Base-by-base conservation (phyloP, 1,140 invertebrate species). In the Drosophila quadrilineata region DNA sequence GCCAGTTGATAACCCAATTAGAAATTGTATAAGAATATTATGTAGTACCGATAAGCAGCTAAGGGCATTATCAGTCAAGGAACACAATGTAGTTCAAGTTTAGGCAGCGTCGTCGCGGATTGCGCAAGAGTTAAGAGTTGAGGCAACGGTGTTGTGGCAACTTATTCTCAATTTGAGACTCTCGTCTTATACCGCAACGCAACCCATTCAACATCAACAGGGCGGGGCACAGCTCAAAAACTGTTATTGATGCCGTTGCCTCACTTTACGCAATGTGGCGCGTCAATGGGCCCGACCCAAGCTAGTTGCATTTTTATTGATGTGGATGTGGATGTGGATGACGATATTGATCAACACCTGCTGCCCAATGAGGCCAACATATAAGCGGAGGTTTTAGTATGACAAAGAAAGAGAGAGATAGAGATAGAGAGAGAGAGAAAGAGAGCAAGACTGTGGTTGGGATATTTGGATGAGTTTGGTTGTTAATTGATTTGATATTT, bases 401-500 rank as follows among this genome's bases (percentile, higher is more conserved):
- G n/a, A n/a, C n/a, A n/a, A n/a, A 43, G 38, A 12, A 29, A 38
- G 16, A 31, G 10, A 33, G 6, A 14, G 10, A 53, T 17, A 49
- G 24, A 10, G 16, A 6, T 6, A 35, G 12, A 10, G 52, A 56
- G 58, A 35, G 12, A 17, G 26, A n/a, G 21, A 26, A 38, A n/a
- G 5, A 26, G 24, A 43, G 22, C 26, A 33, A 33, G 16, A 36
- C 24, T 16, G 22, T 41, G 22, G 35, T 52, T 49, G 60, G 33
- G 16, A 54, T 19, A 14, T 54, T 12, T 54, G 26, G 33, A 52
- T 68, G 52, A 24, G 36, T n/a, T 56, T 56, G 59, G 63, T 52
- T 74, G 79, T 75, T 85, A 85, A 85, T 85, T 85, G 79, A 85
- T 85, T 75, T 85, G 41, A 66, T 56, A 63, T 72, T 76, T 75